Evolutionary conservation across 2,888 invertebrate species (phyloP).

Genomic region (Leucania comma): DNA sequence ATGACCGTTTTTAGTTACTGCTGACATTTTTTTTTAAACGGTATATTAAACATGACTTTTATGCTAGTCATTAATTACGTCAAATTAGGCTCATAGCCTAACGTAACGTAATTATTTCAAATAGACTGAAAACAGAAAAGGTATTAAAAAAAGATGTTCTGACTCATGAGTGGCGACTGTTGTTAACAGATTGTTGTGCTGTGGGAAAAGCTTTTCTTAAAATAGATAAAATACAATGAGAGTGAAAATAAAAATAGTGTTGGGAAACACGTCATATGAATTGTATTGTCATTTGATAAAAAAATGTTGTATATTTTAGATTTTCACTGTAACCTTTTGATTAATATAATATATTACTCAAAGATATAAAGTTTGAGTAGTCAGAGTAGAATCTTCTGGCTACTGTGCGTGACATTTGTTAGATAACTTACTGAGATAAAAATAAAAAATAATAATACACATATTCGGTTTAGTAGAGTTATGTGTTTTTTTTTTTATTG

Average conservation of each 20-base stretch:
- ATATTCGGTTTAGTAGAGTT: slow-evolving; percentile 21
- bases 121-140: background rate
- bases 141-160: background rate
- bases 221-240: slow-evolving; percentile 24
- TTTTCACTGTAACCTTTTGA: slow-evolving; percentile 2
- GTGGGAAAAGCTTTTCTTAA: slow-evolving; percentile 17
- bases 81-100: too few relatives aligned
- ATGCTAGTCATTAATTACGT: too few relatives aligned
- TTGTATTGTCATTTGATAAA: slow-evolving; percentile 32
- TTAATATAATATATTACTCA: background rate
- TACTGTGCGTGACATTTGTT: slow-evolving; percentile 9
- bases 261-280: slow-evolving; percentile 21
- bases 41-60: too few relatives aligned
- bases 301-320: slow-evolving; percentile 7
- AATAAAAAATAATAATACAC: background rate
- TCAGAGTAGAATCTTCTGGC: slow-evolving; percentile 9
- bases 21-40: background rate
- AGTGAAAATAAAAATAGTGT: slow-evolving; percentile 32
- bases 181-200: slow-evolving; percentile 3
- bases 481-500: slow-evolving; percentile 40
- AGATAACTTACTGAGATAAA: slow-evolving; percentile 10
- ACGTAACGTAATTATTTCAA: background rate
- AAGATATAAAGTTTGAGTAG: background rate
- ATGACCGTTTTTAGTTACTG: background rate
- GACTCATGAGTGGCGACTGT: background rate